Evolutionary conservation across 2,888 invertebrate species (phyloP).

Genomic region (Machimus rusticus): DNA sequence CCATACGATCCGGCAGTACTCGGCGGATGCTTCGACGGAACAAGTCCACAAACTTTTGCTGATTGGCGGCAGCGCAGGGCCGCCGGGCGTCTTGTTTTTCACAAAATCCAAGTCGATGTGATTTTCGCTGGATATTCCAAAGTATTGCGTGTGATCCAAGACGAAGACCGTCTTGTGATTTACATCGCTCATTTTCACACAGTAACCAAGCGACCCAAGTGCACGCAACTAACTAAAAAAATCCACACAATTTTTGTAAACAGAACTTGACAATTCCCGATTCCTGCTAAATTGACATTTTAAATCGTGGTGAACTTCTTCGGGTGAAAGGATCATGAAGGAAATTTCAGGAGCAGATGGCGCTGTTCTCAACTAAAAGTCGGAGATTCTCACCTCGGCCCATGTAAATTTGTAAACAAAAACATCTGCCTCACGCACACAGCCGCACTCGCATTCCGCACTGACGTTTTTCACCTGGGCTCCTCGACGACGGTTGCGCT

Average conservation of each 20-base stretch:
- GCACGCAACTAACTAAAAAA: background rate
- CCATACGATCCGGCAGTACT: slow-evolving; percentile 96
- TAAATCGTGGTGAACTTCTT: background rate
- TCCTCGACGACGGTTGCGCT: background rate
- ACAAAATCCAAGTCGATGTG: slow-evolving; percentile 60
- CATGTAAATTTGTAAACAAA: background rate
- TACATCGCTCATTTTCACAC: slow-evolving; percentile 54
- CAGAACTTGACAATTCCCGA: background rate
- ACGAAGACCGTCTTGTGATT: slow-evolving; percentile 97
- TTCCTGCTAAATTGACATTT: background rate
- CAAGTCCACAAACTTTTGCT: slow-evolving; percentile 96
- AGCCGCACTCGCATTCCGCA: background rate
- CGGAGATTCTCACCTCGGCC: background rate
- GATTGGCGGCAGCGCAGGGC: slow-evolving; percentile 82
- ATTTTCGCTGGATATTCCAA: slow-evolving; percentile 71
- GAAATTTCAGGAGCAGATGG: background rate
- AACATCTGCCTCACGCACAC: background rate
- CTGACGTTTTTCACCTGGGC: background rate
- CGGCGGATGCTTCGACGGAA: slow-evolving; percentile 92
- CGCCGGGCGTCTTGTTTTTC: slow-evolving; percentile 70
- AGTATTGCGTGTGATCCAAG: slow-evolving; percentile 91
- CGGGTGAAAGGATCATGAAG: too few relatives aligned
- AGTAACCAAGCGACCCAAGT: background rate
- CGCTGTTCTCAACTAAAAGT: background rate
- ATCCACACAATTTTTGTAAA: background rate